A percentile compares a stretch with the other conserved stretches of the same genome.
Conservation (phyloP, 2,888 invertebrate genomes). For the Eristalis pertinax region DNA sequence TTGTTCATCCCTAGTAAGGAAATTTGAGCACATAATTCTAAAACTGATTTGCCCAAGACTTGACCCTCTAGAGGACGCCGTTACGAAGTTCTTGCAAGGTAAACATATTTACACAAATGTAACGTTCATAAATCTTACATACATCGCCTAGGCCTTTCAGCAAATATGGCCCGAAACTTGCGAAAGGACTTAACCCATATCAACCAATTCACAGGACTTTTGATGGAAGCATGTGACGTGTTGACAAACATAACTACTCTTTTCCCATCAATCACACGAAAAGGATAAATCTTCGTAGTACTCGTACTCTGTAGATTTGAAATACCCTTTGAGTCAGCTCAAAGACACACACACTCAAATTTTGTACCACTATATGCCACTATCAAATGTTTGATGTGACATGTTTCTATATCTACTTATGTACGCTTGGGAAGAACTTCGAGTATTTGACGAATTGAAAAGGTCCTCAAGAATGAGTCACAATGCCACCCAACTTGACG, state of each 20-base stretch:
- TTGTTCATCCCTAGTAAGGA: not conserved
- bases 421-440: not conserved
- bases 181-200: not conserved
- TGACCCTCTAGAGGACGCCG: not conserved
- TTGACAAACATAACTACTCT: not conserved
- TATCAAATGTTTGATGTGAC: not conserved
- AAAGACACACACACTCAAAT: not conserved
- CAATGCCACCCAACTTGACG: not conserved
- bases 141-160: not conserved
- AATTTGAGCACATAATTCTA: not conserved
- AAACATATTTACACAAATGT: not conserved
- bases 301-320: not conserved
- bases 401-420: not conserved
- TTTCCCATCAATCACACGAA: conserved; percentile 3
- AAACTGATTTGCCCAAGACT: not conserved
- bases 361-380: not conserved
- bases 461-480: not conserved
- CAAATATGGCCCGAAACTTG: not conserved
- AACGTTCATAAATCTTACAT: not conserved
- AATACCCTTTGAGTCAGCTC: not conserved
- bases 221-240: conserved; percentile 9
- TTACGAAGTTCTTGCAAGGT: not conserved
- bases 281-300: not conserved
- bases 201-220: not conserved
- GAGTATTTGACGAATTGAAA: not conserved